Conservation (phyloP, 2,888 invertebrate genomes). For the Danaus chrysippus region DNA sequence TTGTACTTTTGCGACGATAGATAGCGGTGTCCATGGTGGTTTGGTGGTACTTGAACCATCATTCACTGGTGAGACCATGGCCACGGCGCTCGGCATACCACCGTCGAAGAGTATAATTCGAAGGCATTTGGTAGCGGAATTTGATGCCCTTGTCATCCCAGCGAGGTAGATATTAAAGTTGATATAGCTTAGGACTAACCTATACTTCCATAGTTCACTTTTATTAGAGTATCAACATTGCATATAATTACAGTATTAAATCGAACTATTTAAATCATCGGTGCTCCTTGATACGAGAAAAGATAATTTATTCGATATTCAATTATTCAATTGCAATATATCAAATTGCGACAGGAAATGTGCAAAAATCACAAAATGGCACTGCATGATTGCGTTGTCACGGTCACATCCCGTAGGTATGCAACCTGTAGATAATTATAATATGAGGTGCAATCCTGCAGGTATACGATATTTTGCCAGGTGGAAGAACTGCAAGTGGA, state of each 20-base stretch:
- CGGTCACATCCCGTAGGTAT: slow-evolving; percentile 57
- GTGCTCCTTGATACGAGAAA: slow-evolving; percentile 11
- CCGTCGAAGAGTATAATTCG: slow-evolving; percentile 95
- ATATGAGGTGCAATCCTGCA: slow-evolving; percentile 80
- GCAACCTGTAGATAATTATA: slow-evolving; percentile 76
- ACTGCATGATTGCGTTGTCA: slow-evolving; percentile 56
- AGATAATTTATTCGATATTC: slow-evolving; percentile 23
- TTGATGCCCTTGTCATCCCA: slow-evolving; percentile 93
- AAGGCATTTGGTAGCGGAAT: slow-evolving; percentile 93
- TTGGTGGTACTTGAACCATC: slow-evolving; percentile 95
- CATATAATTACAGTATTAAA: slow-evolving; percentile 6
- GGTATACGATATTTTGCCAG: slow-evolving; percentile 91
- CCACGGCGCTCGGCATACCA: slow-evolving; percentile 94
- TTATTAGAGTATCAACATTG: slow-evolving; percentile 13
- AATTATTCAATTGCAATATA: slow-evolving; percentile 14
- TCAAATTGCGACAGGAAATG: slow-evolving; percentile 17
- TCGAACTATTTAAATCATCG: slow-evolving; percentile 14
- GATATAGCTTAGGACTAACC: background rate
- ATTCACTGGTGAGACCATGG: slow-evolving; percentile 96
- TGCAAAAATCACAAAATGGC: slow-evolving; percentile 35
- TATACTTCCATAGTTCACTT: slow-evolving; percentile 11
- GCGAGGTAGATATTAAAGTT: slow-evolving; percentile 84
- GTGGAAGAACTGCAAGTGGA: slow-evolving; percentile 91
- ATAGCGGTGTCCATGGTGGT: slow-evolving; percentile 97
- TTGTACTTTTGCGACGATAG: slow-evolving; percentile 65